Conservation (phyloP, 2,888 invertebrate species). For the Noctua comes region DNA sequence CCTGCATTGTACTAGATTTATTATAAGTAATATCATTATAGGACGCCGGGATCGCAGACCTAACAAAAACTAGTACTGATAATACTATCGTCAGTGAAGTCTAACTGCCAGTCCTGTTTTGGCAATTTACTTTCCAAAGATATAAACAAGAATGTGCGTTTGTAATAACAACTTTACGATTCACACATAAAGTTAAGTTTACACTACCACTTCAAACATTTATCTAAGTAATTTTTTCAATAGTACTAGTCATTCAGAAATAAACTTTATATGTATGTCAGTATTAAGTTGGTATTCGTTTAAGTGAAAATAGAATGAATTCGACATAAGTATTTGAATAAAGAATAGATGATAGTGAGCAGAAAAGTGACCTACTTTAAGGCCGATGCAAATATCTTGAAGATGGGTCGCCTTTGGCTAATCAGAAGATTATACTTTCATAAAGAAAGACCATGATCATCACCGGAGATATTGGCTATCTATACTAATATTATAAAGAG, state of each 20-base stretch:
- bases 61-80: slow-evolving; percentile 52
- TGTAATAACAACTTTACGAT: neutral
- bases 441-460: neutral
- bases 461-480: too few species aligned
- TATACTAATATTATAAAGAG: too few species aligned
- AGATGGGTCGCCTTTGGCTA: slow-evolving; percentile 16
- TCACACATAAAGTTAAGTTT: neutral
- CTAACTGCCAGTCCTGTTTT: neutral
- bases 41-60: slow-evolving; percentile 57
- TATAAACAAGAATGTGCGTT: neutral
- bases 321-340: neutral
- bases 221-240: neutral
- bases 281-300: neutral
- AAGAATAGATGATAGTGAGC: slow-evolving; percentile 15
- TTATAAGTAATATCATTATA: slow-evolving; percentile 24
- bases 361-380: slow-evolving; percentile 43
- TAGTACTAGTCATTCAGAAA: neutral
- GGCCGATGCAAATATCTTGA: neutral
- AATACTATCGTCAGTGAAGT: slow-evolving; percentile 40
- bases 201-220: neutral
- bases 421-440: neutral
- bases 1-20: slow-evolving; percentile 42
- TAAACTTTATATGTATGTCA: neutral
- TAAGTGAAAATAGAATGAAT: neutral
- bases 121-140: neutral